These are phyloP conservation scores for Chesias legatella DNA, from an alignment of 2,888 invertebrate genomes.

Conservation along the genomic window DNA sequence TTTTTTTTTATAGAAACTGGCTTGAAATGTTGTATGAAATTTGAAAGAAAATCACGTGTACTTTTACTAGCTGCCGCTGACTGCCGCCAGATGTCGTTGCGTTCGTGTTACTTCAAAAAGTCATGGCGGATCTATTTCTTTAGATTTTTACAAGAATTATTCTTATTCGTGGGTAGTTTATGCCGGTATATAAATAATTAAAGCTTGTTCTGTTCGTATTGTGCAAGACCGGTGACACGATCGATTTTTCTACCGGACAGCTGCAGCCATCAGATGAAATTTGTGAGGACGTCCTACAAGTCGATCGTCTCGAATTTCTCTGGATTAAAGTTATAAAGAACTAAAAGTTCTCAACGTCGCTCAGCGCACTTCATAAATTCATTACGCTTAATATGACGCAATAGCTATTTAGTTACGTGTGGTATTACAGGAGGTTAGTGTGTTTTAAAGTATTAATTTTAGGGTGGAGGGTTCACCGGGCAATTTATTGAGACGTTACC, in stretches of 20 bases:
- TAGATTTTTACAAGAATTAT: constrained; percentile 66
- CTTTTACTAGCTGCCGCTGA: constrained; percentile 31
- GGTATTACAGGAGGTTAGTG: constrained; percentile 49
- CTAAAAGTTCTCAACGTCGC: constrained; percentile 57
- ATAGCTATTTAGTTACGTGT: constrained; percentile 52
- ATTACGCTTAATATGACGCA: constrained; percentile 67
- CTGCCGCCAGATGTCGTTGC: constrained; percentile 67
- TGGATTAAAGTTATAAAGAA: constrained; percentile 58
- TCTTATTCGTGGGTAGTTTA: constrained; percentile 74
- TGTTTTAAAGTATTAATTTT: constrained; percentile 51
- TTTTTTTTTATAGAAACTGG: constrained; percentile 36
- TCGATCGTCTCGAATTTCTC: constrained; percentile 71
- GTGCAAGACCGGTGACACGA: constrained; percentile 58
- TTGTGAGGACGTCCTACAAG: constrained; percentile 51
- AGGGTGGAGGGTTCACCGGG: constrained; percentile 29
- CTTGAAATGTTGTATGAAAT: constrained; percentile 53
- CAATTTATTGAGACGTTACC: constrained; percentile 32
- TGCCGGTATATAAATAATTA: constrained; percentile 64
- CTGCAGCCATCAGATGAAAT: constrained; percentile 46
- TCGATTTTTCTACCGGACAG: constrained; percentile 44
- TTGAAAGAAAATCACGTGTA: constrained; percentile 69
- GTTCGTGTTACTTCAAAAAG: constrained; percentile 62
- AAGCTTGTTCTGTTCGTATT: constrained; percentile 55
- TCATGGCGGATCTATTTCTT: constrained; percentile 77
- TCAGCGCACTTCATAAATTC: constrained; percentile 50